Conservation (phyloP, 2,797 vertebrate species). For the Petrocephalus schoutedeni region DNA sequence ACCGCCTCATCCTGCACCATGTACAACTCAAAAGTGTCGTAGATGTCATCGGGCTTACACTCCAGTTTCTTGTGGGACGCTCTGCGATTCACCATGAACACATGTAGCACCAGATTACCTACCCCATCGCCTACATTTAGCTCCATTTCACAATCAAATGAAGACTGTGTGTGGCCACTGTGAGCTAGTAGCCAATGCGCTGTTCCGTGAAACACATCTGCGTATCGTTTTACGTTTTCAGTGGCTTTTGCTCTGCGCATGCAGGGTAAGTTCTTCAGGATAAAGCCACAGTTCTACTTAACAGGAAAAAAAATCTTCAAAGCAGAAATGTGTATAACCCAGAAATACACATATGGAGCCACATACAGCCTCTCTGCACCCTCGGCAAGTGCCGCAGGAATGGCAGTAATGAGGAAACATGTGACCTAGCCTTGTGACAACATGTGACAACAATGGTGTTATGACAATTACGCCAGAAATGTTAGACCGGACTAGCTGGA, state of each 20-base stretch:
- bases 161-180: not conserved
- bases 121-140: not conserved
- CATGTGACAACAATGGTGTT: not conserved
- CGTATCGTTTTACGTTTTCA: not conserved
- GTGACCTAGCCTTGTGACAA: not conserved
- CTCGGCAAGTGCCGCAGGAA: not conserved
- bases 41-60: constrained; percentile 11
- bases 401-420: not conserved
- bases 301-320: not conserved
- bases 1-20: constrained; percentile 19
- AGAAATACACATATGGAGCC: not conserved
- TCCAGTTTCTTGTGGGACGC: not conserved
- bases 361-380: not conserved
- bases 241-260: not conserved
- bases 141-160: not conserved
- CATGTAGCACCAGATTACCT: not conserved
- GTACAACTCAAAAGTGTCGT: constrained; percentile 23
- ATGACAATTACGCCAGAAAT: not conserved
- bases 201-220: not conserved
- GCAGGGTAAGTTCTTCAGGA: not conserved
- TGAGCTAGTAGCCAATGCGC: no score
- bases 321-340: not conserved
- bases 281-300: not conserved
- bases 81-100: not conserved
- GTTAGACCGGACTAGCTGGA: not conserved